Evolutionary conservation across 2,888 invertebrate species (phyloP).

Genomic region (Oithona nana): DNA sequence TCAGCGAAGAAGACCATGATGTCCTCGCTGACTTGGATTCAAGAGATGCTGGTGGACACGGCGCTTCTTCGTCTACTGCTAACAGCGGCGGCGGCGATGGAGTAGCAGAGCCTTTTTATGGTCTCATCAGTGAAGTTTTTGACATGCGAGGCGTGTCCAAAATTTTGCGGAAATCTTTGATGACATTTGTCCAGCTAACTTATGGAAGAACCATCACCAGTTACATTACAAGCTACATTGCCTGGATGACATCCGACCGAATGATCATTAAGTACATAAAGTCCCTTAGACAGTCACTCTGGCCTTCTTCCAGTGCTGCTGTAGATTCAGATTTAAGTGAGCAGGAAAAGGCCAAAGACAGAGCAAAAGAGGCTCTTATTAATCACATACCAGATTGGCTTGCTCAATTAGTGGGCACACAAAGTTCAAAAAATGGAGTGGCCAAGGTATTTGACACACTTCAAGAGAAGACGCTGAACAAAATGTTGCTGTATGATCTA

Average conservation of each 20-base stretch:
- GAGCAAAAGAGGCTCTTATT: constrained; percentile 46
- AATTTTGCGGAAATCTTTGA: constrained; percentile 65
- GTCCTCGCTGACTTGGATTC: neutral
- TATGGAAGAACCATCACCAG: constrained; percentile 75
- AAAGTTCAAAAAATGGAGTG: constrained; percentile 61
- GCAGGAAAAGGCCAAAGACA: constrained; percentile 38
- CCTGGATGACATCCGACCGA: constrained; percentile 69
- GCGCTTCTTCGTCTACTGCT: too few species aligned
- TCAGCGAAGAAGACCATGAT: constrained; percentile 15
- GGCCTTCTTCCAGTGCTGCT: constrained; percentile 17
- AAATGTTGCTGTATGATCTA: constrained; percentile 60
- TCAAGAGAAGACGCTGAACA: constrained; percentile 66
- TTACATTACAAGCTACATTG: constrained; percentile 63
- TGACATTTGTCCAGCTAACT: constrained; percentile 74
- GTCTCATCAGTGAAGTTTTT: constrained; percentile 66
- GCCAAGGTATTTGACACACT: constrained; percentile 66
- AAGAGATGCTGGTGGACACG: constrained; percentile 24
- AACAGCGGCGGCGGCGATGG: constrained; percentile 47
- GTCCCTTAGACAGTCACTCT: constrained; percentile 49
- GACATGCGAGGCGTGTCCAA: constrained; percentile 73
- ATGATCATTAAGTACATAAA: constrained; percentile 75
- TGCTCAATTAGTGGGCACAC: constrained; percentile 62
- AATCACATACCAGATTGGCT: constrained; percentile 58
- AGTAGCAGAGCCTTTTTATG: constrained; percentile 75
- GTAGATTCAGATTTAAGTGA: constrained; percentile 10